Evolutionary conservation across 2,888 invertebrate species (phyloP), one percentile per base, ranked within the genome.

Genomic region (Julus scanicus): DNA sequence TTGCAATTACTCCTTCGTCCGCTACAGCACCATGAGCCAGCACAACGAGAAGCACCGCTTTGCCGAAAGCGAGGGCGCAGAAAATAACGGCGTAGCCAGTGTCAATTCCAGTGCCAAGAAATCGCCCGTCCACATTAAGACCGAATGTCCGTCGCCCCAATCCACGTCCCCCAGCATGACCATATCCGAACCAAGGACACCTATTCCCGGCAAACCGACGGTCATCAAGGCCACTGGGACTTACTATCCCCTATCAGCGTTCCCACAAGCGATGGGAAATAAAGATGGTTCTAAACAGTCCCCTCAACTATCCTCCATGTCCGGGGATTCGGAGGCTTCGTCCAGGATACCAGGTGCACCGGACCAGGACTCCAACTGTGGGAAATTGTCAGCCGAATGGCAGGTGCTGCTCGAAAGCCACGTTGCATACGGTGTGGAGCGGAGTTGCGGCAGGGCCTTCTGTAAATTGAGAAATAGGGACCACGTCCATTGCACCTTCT

Each of bases 211-310:
- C 48, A 88, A 87, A 44, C 29, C 86, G 9, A 89, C 87, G 15
- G 96, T 97, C 94, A 96, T 97, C 94, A 97, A 97, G 95, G 96
- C 97, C 93, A 95, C 96, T 91, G 97, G 97, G 93, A 97, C 97
- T 92, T 97, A 96, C 94, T 97, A 96, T 93, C 97, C 97, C 92
- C 95, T 96, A 91, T 96, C 95, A 91, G 92, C 93, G 93, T 94
- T 92, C 88, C 91, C 91, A 15, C 86, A 89, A 40, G 40, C 88
- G 15, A 88, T 88, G 53, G 80, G 29, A 6, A 85, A 88, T 17
- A 86, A 87, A 57, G 80, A 87, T 20, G n/a, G 57, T 17, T 39
- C 20, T 0, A 48, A 53, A 20, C 85, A 44, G 49, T 84, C n/a
- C 89, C 86, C 89, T 88, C 48, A 90, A 90, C 57, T 89, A 89